Conservation (phyloP, 2,113 vertebrate genomes). For the Thamnaconus septentrionalis region DNA sequence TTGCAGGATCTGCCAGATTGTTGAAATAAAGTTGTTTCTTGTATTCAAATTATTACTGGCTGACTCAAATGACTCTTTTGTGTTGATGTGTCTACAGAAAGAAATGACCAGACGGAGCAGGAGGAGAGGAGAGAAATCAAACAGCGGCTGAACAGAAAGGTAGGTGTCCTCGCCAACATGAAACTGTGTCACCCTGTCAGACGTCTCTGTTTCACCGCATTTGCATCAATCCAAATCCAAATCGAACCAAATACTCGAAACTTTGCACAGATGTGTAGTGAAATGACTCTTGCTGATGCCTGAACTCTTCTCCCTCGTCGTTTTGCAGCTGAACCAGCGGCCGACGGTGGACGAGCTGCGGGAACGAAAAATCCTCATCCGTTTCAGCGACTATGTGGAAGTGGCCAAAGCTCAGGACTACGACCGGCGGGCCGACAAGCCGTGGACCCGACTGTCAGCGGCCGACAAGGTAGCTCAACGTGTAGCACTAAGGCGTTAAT, state of each 20-base stretch:
- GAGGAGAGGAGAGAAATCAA: slow-evolving; percentile 97
- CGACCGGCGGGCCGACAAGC: slow-evolving; percentile 93
- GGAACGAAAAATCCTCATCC: slow-evolving; percentile 96
- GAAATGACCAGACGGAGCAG: slow-evolving; percentile 95
- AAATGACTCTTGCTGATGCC: not conserved
- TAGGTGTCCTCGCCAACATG: slow-evolving; percentile 58
- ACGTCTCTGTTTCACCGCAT: slow-evolving; percentile 1
- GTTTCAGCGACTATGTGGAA: slow-evolving; percentile 98
- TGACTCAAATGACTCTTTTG: not conserved
- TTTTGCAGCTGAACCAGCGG: slow-evolving; percentile 90
- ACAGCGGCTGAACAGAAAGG: slow-evolving; percentile 95
- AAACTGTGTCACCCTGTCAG: too few species aligned
- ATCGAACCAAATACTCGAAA: not conserved
- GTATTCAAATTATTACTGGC: too few species aligned
- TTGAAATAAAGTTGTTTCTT: too few species aligned
- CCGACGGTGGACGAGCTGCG: slow-evolving; percentile 95
- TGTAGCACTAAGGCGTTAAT: too few species aligned
- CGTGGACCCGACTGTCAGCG: slow-evolving; percentile 95
- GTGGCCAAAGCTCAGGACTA: slow-evolving; percentile 99
- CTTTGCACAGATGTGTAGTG: too few species aligned
- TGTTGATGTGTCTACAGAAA: slow-evolving; percentile 77
- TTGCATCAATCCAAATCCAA: slow-evolving; percentile 14
- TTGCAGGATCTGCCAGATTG: not conserved
- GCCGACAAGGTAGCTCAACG: slow-evolving; percentile 86
- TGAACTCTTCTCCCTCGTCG: not conserved